Conservation (phyloP, 1,140 invertebrate genomes). For the Diorhabda elongata region DNA sequence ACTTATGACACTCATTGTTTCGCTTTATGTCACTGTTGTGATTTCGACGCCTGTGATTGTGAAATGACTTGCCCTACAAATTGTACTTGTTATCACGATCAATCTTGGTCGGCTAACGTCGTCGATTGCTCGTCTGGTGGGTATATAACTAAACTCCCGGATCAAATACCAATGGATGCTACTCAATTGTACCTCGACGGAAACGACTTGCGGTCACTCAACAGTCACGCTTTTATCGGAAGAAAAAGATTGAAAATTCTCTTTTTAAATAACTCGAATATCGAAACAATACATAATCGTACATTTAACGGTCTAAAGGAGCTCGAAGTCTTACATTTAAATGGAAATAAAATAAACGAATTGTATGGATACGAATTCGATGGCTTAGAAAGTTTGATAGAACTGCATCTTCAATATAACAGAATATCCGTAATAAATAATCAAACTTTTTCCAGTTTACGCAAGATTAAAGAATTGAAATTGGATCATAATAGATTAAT, state of each 20-base stretch:
- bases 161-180: constrained; percentile 88
- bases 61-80: constrained; percentile 91
- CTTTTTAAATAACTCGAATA: constrained; percentile 79
- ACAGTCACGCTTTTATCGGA: constrained; percentile 86
- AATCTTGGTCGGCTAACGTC: constrained; percentile 87
- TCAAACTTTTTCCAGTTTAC: constrained; percentile 69
- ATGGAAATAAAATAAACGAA: constrained; percentile 55
- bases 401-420: constrained; percentile 64
- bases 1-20: constrained; percentile 89
- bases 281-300: constrained; percentile 81
- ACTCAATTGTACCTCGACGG: constrained; percentile 87
- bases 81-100: constrained; percentile 89
- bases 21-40: constrained; percentile 86
- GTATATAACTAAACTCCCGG: constrained; percentile 68
- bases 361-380: constrained; percentile 76
- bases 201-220: constrained; percentile 71
- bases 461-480: constrained; percentile 64
- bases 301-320: constrained; percentile 85
- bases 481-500: constrained; percentile 75
- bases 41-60: constrained; percentile 91
- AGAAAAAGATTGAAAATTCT: constrained; percentile 78
- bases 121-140: constrained; percentile 80
- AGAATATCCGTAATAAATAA: constrained; percentile 69
- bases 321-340: constrained; percentile 68
- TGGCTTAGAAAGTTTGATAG: constrained; percentile 58